Evolutionary conservation across 2,113 vertebrate genomes (phyloP).

Genomic region (Cygnus atratus): DNA sequence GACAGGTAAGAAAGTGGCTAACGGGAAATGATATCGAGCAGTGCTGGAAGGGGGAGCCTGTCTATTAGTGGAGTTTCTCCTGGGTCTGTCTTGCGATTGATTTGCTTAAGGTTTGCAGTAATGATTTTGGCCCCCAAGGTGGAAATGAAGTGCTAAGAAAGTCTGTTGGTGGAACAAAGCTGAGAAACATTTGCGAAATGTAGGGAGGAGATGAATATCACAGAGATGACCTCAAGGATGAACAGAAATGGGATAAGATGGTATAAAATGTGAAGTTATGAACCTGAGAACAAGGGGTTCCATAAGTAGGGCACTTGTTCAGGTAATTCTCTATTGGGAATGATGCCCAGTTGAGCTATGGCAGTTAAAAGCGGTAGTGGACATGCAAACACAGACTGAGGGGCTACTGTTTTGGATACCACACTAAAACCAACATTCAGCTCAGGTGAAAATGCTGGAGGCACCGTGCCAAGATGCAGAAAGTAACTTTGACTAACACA

Average conservation of each 20-base stretch:
- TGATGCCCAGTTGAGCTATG: not conserved
- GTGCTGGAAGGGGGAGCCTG: not conserved
- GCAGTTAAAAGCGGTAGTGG: not conserved
- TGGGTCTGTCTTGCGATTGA: not conserved
- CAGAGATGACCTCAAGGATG: not conserved
- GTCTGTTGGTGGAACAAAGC: not conserved
- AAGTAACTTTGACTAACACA: accelerated
- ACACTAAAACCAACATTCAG: not conserved
- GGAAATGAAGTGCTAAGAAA: not conserved
- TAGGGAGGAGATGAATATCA: not conserved
- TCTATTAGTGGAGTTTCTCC: not conserved
- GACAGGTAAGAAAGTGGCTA: not conserved
- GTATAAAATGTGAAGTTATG: not conserved
- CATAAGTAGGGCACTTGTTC: no score
- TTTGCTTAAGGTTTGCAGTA: not conserved
- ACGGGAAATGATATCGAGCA: not conserved
- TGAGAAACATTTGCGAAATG: not conserved
- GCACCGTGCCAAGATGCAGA: not conserved
- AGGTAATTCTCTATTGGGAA: not conserved
- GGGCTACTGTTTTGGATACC: not conserved
- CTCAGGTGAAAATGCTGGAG: not conserved
- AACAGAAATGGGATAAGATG: not conserved
- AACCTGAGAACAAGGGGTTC: not conserved
- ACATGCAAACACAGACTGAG: accelerated
- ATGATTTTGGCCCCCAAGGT: not conserved